Conservation (phyloP, 2,888 invertebrate genomes). For the Rhagium mordax region DNA sequence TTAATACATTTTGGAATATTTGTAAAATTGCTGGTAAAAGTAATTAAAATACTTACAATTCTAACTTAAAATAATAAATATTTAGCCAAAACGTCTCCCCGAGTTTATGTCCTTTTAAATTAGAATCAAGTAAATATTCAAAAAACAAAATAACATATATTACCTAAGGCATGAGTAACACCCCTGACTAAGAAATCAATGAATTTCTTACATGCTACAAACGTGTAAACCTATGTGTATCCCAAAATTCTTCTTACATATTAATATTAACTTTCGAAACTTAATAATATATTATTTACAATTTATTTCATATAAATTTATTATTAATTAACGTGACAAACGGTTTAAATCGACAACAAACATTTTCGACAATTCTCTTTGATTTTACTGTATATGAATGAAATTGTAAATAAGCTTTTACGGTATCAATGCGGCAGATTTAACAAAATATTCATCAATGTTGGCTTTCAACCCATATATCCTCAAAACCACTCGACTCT, state of each 20-base stretch:
- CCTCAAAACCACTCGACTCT: no score
- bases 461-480: no score
- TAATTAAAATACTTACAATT: constrained; percentile 21
- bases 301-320: constrained; percentile 13
- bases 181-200: constrained; percentile 21
- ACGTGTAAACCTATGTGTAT: constrained; percentile 25
- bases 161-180: constrained; percentile 24
- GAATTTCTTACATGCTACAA: constrained; percentile 25
- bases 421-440: neutral
- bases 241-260: constrained; percentile 30
- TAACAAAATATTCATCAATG: no score
- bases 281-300: constrained; percentile 20
- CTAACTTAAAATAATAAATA: constrained; percentile 19
- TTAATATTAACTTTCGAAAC: constrained; percentile 18
- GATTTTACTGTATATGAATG: neutral
- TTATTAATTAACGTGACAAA: neutral
- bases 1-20: constrained; percentile 46
- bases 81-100: neutral
- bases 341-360: neutral
- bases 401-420: neutral
- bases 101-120: constrained; percentile 6
- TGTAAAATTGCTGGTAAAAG: constrained; percentile 20
- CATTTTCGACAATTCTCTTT: neutral
- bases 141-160: constrained; percentile 1
- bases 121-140: constrained; percentile 12